Base-by-base conservation (phyloP, 2,113 vertebrate species). In the Entomyzon cyanotis region DNA sequence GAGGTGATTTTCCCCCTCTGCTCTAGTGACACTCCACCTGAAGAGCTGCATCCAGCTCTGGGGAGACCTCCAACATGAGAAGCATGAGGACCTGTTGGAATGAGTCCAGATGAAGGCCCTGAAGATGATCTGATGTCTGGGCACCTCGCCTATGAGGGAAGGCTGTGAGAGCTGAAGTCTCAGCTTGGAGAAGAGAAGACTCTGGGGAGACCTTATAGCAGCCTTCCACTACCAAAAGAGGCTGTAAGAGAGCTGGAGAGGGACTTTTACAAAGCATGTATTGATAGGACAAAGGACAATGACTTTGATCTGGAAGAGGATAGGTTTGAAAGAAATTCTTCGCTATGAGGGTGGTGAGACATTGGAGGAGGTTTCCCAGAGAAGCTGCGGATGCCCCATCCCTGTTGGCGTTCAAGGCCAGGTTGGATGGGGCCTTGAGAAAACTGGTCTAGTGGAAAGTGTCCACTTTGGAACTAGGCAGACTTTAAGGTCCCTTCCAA, bases 301-400 rank as follows among this genome's bases (percentile, higher is more conserved):
- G 8, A 35, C 21, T 62, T 82, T 28, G 27, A 69, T 56, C 21
- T 42, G 63, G 55, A 62, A 31, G 7, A 27, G 6, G 14, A 46
- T 22, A 9, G 21, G 14, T 69, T 53, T 76, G n/a, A 7, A 62
- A 55, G 15, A 49, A 33, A 49, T 33, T 49, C 8, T 49, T 56
- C 27, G 15, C 10, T 37, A 0, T 42, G 25, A 33, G 25, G 7
- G 1, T 49, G 24, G 8, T 47, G 30, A 69, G 12, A 46, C 46
- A 18, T 5, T 30, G 30, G n/a, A 60, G 47, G 24, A 62, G 14
- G 4, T 53, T 68, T 52, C 17, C 46, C 21, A 62, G 55, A 27
- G 25, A 62, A 60, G 17, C 2, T 22, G 30, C 9, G 30, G 14
- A 7, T 47, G 30, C 27, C 10, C 12, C n/a, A 55, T 4, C 17